Base-by-base conservation (phyloP, 2,888 invertebrate species). In the Agrochola lychnidis region DNA sequence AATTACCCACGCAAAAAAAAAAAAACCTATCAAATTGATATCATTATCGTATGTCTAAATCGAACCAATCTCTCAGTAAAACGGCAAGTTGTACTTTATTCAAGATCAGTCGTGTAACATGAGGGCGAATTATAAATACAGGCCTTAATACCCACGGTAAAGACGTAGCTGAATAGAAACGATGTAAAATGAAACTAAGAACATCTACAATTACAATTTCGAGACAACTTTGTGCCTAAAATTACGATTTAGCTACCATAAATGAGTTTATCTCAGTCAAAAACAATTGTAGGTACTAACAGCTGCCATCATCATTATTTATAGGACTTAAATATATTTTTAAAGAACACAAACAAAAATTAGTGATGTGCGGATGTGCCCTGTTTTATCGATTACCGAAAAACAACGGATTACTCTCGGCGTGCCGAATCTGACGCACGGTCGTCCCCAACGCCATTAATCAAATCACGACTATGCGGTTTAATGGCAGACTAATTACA, bases 401-500 rank as follows among this genome's bases (percentile, higher is more conserved):
- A 93, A 94, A 94, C 92, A 92, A 89, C 84, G 84, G 82, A 85
- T 88, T 84, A 85, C 81, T 83, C 83, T 82, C 86, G 74, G 74
- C 79, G 73, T 81, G 84, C 80, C 86, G 86, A 86, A 88, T 85
- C 84, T 88, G 90, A 89, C 88, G 88, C 82, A 87, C 79, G 87
- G 83, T 86, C 88, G 87, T 89, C 88, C 89, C 86, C 83, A 78
- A 85, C 83, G 87, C 85, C 91, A 92, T 96, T 96, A 95, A 96
- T 96, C 96, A 96, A 95, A 96, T 95, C 95, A 93, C 92, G 90
- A 91, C 90, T 90, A 90, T 92, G 94, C 92, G 95, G 95, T 94
- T 94, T 95, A 94, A 95, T 95, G 94, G 93, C 95, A 91, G 93
- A 93, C 95, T 96, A 96, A 96, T 96, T 96, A 96, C 95, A 94